Percentiles rank a stretch among this genome's conserved stretches.
Conservation (phyloP, 2,113 vertebrate genomes). For the Mystacornis crossleyi region DNA sequence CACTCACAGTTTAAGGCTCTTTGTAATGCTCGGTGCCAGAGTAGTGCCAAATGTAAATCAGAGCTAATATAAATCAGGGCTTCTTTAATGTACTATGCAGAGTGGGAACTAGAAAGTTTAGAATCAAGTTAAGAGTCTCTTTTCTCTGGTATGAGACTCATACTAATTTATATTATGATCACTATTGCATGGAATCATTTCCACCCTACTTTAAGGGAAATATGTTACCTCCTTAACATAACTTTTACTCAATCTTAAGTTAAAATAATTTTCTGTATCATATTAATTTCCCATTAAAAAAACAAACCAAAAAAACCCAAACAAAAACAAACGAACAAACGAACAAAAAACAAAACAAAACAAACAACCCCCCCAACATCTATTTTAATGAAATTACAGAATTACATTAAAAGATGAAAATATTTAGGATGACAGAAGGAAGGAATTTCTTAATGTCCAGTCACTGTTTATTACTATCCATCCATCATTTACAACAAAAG, state of each 20-base stretch:
- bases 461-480: neutral
- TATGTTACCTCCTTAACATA: neutral
- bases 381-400: neutral
- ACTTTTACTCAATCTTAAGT: neutral
- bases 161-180: neutral
- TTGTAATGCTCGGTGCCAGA: neutral
- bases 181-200: neutral
- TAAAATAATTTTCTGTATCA: neutral
- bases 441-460: neutral
- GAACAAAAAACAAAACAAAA: no score
- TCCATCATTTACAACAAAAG: neutral
- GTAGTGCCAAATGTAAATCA: constrained; percentile 23
- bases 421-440: neutral
- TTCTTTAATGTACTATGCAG: neutral
- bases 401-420: neutral
- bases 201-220: neutral
- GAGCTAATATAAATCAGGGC: constrained; percentile 9
- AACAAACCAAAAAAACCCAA: neutral
- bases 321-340: no score
- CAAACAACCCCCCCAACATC: neutral
- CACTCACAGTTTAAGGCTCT: neutral
- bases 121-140: neutral
- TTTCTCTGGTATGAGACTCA: neutral
- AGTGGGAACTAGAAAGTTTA: neutral
- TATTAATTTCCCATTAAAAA: neutral